Evolutionary conservation across 1,140 invertebrate species (phyloP).

Genomic region (Ylistrum balloti): DNA sequence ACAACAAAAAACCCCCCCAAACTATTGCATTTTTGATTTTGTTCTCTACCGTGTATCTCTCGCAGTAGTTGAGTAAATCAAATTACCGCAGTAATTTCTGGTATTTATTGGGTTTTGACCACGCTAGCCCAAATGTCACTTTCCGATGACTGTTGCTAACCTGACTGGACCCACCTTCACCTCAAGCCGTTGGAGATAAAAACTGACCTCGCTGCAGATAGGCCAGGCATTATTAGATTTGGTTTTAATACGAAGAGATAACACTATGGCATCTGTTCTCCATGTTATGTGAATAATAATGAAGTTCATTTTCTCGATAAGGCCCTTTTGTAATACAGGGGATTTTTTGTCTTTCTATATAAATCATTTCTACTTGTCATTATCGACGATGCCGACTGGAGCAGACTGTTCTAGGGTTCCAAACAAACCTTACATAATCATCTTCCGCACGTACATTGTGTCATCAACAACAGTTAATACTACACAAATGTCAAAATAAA

Average conservation of each 20-base stretch:
- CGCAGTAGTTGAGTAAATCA: not conserved
- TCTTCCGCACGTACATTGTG: no score
- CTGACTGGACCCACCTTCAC: not conserved
- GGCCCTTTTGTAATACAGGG: not conserved
- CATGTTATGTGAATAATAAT: slow-evolving; percentile 47
- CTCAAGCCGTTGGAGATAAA: not conserved
- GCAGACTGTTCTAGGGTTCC: no score
- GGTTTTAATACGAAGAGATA: slow-evolving; percentile 40
- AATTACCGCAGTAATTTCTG: not conserved
- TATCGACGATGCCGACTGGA: no score
- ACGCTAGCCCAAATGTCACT: not conserved
- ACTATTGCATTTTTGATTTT: not conserved
- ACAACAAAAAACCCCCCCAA: no score
- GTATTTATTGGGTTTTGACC: slow-evolving; percentile 16
- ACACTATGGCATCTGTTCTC: slow-evolving; percentile 19
- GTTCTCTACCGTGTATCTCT: not conserved
- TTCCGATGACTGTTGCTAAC: not conserved
- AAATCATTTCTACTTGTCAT: no score
- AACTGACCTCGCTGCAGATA: slow-evolving; percentile 44
- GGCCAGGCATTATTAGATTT: slow-evolving; percentile 41
- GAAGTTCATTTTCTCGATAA: slow-evolving; percentile 8
- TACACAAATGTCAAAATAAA: no score
- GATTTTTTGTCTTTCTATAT: not conserved
- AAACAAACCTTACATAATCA: no score
- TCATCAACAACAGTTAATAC: no score